Conservation (phyloP, 2,797 vertebrate species). For the Nannoperca obscura region DNA sequence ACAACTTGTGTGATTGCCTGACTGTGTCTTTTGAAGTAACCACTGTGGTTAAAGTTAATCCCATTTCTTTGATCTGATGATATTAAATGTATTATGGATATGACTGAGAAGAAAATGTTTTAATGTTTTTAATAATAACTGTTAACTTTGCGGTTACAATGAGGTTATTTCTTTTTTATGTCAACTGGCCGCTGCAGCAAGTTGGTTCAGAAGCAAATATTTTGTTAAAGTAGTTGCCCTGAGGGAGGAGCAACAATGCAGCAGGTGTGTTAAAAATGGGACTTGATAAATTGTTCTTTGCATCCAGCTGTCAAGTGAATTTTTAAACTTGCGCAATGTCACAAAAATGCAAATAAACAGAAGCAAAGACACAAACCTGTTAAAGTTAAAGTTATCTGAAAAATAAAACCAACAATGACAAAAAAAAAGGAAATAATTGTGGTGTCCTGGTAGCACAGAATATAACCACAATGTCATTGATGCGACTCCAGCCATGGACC, state of each 20-base stretch:
- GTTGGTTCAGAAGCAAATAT: conserved; percentile 61
- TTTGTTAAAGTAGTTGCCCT: conserved; percentile 51
- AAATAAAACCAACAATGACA: neutral
- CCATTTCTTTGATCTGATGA: conserved; percentile 65
- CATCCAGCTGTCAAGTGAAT: conserved; percentile 63
- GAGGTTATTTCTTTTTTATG: conserved; percentile 31
- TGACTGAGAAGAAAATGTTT: conserved; percentile 38
- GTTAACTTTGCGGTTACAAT: conserved; percentile 28
- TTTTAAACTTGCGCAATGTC: conserved; percentile 21
- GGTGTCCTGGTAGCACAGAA: neutral
- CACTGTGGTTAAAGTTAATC: conserved; percentile 58
- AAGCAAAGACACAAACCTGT: neutral
- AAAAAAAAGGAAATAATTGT: neutral
- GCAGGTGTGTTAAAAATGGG: conserved; percentile 83
- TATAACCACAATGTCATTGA: neutral
- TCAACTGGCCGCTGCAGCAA: conserved; percentile 43
- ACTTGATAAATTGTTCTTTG: conserved; percentile 72
- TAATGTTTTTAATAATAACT: conserved; percentile 43
- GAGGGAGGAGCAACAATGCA: conserved; percentile 52
- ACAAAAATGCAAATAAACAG: conserved; percentile 5
- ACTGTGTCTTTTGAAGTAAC: conserved; percentile 57
- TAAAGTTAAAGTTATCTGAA: neutral
- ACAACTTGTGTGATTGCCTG: conserved; percentile 52
- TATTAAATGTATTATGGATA: conserved; percentile 49
- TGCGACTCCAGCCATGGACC: neutral